Percentiles rank a stretch among this genome's conserved stretches.
Evolutionary conservation across 2,113 vertebrate species (phyloP).

Genomic region (Sigmodon hispidus): DNA sequence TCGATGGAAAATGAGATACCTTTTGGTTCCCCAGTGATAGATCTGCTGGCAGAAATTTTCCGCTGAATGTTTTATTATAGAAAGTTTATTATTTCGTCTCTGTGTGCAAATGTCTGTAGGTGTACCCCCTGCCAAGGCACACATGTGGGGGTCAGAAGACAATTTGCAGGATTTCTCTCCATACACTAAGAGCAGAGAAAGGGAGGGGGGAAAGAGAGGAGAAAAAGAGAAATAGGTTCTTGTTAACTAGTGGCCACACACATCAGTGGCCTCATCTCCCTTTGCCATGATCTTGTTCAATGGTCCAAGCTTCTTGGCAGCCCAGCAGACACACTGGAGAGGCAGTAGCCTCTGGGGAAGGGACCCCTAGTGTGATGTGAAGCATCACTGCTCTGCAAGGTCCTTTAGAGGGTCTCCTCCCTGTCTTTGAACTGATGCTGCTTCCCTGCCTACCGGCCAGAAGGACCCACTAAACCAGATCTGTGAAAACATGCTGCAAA

Average conservation of each 20-base stretch:
- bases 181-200: not conserved
- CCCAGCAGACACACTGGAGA: not conserved
- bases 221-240: not conserved
- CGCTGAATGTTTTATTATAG: not conserved
- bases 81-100: slow-evolving; percentile 7
- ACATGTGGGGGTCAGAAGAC: not conserved
- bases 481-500: slow-evolving; percentile 41
- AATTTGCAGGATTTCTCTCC: not conserved
- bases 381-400: not conserved
- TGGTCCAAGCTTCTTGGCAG: not conserved
- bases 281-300: not conserved
- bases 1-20: not conserved
- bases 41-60: not conserved
- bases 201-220: too few species aligned
- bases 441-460: not conserved
- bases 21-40: not conserved
- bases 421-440: slow-evolving; percentile 39
- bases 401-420: not conserved
- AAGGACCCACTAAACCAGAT: slow-evolving; percentile 32
- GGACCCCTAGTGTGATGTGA: not conserved
- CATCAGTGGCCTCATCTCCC: not conserved
- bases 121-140: not conserved
- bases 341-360: not conserved
- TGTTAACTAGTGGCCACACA: not conserved
- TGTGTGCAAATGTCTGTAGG: not conserved